Evolutionary conservation across 1,140 invertebrate species (phyloP), one percentile per base, ranked within the genome.

Genomic region (Ceratosolen fusciceps): DNA sequence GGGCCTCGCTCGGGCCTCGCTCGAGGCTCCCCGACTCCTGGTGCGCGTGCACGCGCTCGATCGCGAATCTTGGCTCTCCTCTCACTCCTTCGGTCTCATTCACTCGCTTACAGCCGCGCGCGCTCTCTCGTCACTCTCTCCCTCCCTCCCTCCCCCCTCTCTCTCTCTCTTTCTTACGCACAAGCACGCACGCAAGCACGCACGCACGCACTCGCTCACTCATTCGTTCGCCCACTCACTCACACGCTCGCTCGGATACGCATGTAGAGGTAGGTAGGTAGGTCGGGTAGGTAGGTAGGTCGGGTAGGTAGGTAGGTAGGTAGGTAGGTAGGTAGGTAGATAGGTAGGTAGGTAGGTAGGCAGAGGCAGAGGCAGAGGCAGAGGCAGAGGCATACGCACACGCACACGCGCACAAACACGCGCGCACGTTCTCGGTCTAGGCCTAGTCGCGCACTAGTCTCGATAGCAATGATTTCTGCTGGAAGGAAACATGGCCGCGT

Each of bases 401-500:
- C 39, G n/a, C 37, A 21, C 1, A n/a, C 62, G 2, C 67, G 26
- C 39, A 1, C 24, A 8, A 21, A 47, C 34, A 3, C 16, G 1
- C 24, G 47, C 68, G 5, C 39, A 7, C 39, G 5, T 12, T 43
- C 39, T 43, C 39, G 39, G 5, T 43, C 39, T 43, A 56, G n/a
- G n/a, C 52, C 29, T 71, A 67, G 16, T 47, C 67, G 67, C 43
- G 26, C 37, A 56, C 75, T 70, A 58, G 16, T 47, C 67, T 78
- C 85, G 85, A 84, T 82, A 82, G 81, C 82, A 79, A 84, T 83
- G 85, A 89, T 89, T 89, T 88, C 88, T 90, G 88, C 88, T 88
- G 86, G 81, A 83, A 86, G 87, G 84, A 86, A 90, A 90, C 88
- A 90, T 90, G 88, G 89, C 89, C 87, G 88, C 88, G 87, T 90